These are phyloP conservation scores for Cerastoderma edule DNA, from an alignment of 2,888 invertebrate genomes.

Conservation along the genomic window DNA sequence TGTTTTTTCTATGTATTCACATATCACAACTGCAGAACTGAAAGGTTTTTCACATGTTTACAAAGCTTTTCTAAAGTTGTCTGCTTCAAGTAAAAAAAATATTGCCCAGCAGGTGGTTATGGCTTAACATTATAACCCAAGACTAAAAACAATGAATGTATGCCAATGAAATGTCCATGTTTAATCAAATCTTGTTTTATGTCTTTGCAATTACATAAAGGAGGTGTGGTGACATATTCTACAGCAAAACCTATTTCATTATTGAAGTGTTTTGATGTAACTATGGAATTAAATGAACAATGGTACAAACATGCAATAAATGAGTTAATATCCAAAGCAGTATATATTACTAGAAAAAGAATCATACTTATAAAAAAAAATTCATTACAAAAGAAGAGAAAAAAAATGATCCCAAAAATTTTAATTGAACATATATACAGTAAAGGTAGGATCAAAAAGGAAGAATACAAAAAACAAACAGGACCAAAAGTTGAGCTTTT, in stretches of 20 bases:
- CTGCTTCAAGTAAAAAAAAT: too few species aligned
- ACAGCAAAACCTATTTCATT: too few species aligned
- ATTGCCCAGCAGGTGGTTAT: too few species aligned
- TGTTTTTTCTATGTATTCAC: not conserved
- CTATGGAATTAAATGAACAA: not conserved
- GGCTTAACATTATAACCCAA: too few species aligned
- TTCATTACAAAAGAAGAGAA: not conserved
- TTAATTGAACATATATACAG: not conserved
- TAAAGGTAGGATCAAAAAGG: not conserved
- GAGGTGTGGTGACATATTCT: too few species aligned
- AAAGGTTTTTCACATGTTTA: too few species aligned
- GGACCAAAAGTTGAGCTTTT: not conserved
- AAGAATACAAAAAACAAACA: not conserved
- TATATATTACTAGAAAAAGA: conserved; percentile 4
- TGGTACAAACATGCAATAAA: conserved; percentile 25
- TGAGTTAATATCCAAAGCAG: conserved; percentile 8
- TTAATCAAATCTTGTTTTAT: too few species aligned
- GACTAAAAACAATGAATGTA: too few species aligned
- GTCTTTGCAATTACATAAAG: too few species aligned
- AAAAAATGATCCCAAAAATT: conserved; percentile 7
- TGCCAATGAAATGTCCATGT: too few species aligned
- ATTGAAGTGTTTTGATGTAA: not conserved
- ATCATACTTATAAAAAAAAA: not conserved
- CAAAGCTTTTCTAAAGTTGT: too few species aligned
- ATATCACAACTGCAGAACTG: too few species aligned